Percentiles rank a stretch among this genome's conserved stretches.
Evolutionary conservation across 2,888 invertebrate species (phyloP).

Genomic region (Hydroisotoma schaefferi): DNA sequence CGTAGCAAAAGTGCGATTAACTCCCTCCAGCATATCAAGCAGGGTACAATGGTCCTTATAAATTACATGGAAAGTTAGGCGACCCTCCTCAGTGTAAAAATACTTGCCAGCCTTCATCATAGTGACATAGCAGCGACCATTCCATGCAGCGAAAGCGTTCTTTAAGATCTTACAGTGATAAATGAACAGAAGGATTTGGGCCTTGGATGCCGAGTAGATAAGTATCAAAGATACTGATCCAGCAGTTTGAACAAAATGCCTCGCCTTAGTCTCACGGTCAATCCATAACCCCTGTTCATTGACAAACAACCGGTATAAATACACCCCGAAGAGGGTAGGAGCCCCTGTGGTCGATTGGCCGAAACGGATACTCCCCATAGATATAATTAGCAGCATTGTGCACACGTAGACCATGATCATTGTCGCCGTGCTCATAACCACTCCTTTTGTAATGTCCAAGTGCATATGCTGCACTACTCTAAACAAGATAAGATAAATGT

Average conservation of each 20-base stretch:
- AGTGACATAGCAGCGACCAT: constrained; percentile 31
- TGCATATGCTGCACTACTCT: constrained; percentile 36
- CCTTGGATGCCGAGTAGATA: constrained; percentile 23
- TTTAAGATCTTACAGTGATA: constrained; percentile 27
- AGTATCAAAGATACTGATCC: constrained; percentile 18
- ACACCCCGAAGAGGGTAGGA: constrained; percentile 22
- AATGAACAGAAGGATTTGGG: constrained; percentile 27
- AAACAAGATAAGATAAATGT: background rate
- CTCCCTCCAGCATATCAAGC: constrained; percentile 18
- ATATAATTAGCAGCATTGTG: background rate
- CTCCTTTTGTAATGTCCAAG: constrained; percentile 26
- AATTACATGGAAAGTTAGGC: constrained; percentile 16
- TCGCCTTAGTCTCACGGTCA: background rate
- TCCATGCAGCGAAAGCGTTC: constrained; percentile 35
- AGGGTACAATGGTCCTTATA: constrained; percentile 32
- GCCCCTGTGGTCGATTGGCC: constrained; percentile 13
- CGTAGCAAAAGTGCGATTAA: constrained; percentile 17
- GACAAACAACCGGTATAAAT: constrained; percentile 21
- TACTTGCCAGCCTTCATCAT: constrained; percentile 25
- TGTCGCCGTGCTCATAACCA: background rate
- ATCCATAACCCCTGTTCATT: constrained; percentile 8
- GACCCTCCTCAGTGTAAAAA: constrained; percentile 24
- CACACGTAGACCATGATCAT: constrained; percentile 8
- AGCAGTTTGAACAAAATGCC: background rate
- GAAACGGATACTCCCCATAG: constrained; percentile 14